Evolutionary conservation across 2,797 vertebrate species (phyloP).

Genomic region (Pachyuromys duprasi): DNA sequence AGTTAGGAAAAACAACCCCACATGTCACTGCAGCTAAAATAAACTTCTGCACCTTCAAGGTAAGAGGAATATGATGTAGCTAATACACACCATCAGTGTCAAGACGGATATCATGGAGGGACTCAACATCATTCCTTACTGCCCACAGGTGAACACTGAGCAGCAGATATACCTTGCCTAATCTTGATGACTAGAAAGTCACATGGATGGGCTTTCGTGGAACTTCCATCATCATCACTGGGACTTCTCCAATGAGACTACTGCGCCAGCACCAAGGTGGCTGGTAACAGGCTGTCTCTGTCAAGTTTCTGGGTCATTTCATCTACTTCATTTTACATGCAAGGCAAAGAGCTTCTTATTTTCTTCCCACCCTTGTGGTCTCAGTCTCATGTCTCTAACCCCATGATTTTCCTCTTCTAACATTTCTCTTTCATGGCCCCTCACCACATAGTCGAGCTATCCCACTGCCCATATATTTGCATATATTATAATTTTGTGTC

Average conservation of each 20-base stretch:
- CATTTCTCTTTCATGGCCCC: not conserved
- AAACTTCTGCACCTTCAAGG: not conserved
- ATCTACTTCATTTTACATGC: not conserved
- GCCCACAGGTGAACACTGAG: not conserved
- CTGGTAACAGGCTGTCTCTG: not conserved
- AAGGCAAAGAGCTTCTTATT: not conserved
- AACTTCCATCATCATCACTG: not conserved
- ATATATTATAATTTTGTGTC: not conserved
- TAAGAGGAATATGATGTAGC: not conserved
- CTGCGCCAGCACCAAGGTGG: not conserved
- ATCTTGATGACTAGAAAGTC: not conserved
- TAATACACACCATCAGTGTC: not conserved
- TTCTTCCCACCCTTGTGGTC: not conserved
- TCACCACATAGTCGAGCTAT: not conserved
- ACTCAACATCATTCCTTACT: not conserved
- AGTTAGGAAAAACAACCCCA: not conserved
- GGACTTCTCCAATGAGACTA: not conserved
- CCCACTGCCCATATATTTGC: too few species aligned
- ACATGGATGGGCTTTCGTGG: not conserved
- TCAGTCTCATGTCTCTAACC: not conserved
- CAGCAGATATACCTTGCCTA: not conserved
- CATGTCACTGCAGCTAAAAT: not conserved
- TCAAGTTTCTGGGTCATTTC: not conserved
- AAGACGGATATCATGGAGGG: not conserved
- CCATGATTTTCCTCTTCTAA: not conserved